phyloP scores from a whole-genome alignment of 2,888 invertebrate genomes.

The Chrysolina haemoptera region DNA sequence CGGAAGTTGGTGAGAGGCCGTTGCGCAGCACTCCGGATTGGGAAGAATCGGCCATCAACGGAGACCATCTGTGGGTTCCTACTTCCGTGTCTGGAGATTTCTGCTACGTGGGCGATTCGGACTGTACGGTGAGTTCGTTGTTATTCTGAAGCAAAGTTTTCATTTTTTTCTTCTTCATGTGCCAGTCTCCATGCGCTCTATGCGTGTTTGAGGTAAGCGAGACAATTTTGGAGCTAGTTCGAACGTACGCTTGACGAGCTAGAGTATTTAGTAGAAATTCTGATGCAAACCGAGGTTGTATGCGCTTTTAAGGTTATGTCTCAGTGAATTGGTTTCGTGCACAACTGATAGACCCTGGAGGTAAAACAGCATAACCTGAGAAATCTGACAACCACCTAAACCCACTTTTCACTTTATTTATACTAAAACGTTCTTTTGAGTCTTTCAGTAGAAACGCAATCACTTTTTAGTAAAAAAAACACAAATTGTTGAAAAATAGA shows the following conservation, averaged over 20 bases:
- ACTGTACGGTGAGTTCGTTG: constrained; percentile 82
- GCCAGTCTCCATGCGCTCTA: constrained; percentile 10
- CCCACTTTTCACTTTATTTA: too few species aligned
- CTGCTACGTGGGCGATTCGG: constrained; percentile 91
- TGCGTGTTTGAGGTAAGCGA: constrained; percentile 6
- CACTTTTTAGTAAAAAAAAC: too few species aligned
- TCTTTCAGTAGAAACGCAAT: too few species aligned
- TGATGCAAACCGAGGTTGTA: too few species aligned
- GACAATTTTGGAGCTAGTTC: not conserved
- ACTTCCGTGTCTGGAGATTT: constrained; percentile 94
- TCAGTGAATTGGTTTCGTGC: too few species aligned
- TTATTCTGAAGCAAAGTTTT: not conserved
- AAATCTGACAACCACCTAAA: too few species aligned
- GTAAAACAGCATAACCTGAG: too few species aligned
- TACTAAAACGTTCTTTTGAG: too few species aligned
- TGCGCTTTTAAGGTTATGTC: too few species aligned
- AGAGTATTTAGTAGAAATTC: too few species aligned
- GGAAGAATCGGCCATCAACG: constrained; percentile 89
- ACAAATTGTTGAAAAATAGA: too few species aligned
- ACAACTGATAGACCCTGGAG: too few species aligned
- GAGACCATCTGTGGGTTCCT: constrained; percentile 94
- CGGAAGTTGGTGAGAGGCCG: constrained; percentile 71
- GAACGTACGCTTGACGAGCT: not conserved
- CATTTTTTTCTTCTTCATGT: not conserved
- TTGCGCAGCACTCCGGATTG: constrained; percentile 89